Evolutionary conservation across 2,888 invertebrate genomes (phyloP).

Genomic region (Hofmannophila pseudospretella): DNA sequence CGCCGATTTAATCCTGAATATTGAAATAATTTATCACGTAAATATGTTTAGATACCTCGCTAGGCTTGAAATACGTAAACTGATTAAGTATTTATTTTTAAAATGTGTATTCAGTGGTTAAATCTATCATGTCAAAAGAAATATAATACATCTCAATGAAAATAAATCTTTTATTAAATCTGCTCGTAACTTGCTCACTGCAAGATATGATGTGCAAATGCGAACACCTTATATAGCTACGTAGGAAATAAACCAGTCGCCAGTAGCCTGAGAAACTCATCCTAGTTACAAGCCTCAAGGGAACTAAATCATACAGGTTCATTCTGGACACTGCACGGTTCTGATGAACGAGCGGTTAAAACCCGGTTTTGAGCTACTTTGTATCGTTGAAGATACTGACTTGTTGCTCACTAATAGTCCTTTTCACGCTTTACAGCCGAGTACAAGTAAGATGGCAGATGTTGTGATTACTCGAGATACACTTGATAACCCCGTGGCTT

Average conservation of each 20-base stretch:
- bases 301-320: slow-evolving; percentile 65
- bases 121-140: no score
- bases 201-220: slow-evolving; percentile 64
- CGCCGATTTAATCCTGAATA: no score
- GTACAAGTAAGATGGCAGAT: slow-evolving; percentile 43
- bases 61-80: no score
- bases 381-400: slow-evolving; percentile 32
- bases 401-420: slow-evolving; percentile 36
- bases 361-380: slow-evolving; percentile 30
- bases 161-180: slow-evolving; percentile 36
- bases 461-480: slow-evolving; percentile 49
- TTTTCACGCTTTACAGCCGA: slow-evolving; percentile 29
- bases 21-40: not conserved
- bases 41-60: no score
- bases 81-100: no score
- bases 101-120: no score
- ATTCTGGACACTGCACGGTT: slow-evolving; percentile 53
- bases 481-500: slow-evolving; percentile 48
- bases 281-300: slow-evolving; percentile 39
- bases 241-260: slow-evolving; percentile 63
- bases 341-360: slow-evolving; percentile 49
- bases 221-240: slow-evolving; percentile 62
- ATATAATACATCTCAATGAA: slow-evolving; percentile 42
- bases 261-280: slow-evolving; percentile 66
- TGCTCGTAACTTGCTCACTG: slow-evolving; percentile 29